phyloP scores from a whole-genome alignment of 2,888 invertebrate genomes.

The Atrina japonica region DNA sequence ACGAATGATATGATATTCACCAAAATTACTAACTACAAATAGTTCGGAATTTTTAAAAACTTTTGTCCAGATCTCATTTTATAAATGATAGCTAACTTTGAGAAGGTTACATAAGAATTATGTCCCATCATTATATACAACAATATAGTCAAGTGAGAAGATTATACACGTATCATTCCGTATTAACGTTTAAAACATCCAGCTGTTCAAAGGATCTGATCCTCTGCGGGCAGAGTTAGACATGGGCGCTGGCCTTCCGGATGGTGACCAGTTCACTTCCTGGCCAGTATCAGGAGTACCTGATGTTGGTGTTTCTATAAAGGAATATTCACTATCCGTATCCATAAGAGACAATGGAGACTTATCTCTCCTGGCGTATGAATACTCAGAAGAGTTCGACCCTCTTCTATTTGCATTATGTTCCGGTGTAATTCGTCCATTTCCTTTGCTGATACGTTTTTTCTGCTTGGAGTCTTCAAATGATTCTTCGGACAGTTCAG shows the following conservation, averaged over 20 bases:
- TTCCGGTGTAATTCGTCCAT: no score
- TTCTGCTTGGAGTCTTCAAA: background rate
- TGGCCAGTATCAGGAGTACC: slow-evolving; percentile 4
- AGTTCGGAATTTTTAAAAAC: no score
- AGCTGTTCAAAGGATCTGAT: slow-evolving; percentile 12
- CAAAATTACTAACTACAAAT: no score
- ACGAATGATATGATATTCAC: no score
- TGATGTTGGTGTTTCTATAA: slow-evolving; percentile 3
- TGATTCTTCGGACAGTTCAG: slow-evolving; percentile 20
- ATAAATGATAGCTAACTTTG: no score
- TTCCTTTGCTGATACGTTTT: slow-evolving; percentile 3
- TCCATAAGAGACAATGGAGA: slow-evolving; percentile 23
- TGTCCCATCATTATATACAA: no score
- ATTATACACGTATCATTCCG: no score
- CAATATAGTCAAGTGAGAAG: no score
- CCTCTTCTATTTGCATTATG: background rate
- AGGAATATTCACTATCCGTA: slow-evolving; percentile 22
- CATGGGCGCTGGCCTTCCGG: slow-evolving; percentile 7
- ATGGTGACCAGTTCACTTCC: background rate
- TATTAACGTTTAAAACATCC: slow-evolving; percentile 39
- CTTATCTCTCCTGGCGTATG: slow-evolving; percentile 14
- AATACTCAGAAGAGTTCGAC: slow-evolving; percentile 4
- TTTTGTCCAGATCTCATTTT: no score
- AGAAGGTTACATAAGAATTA: no score
- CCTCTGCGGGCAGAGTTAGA: slow-evolving; percentile 8